Conservation (phyloP, 2,113 vertebrate genomes). For the Corvus cornix region DNA sequence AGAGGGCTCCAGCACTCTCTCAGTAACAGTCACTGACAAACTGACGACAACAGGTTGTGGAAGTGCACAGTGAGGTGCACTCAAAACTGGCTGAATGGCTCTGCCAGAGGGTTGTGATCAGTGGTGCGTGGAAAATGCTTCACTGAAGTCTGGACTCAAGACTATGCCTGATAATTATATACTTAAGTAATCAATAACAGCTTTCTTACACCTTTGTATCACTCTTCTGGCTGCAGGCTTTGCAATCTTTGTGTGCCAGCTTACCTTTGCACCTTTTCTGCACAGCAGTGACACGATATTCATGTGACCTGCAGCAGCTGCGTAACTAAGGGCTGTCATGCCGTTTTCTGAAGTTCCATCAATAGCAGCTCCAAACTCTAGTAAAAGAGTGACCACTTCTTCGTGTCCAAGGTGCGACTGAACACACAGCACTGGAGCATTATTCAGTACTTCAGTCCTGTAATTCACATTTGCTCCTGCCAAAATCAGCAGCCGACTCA, state of each 20-base stretch:
- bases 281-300: slow-evolving; percentile 85
- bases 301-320: slow-evolving; percentile 90
- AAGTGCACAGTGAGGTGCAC: background rate
- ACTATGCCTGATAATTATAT: background rate
- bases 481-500: slow-evolving; percentile 94
- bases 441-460: slow-evolving; percentile 93
- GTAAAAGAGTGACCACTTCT: slow-evolving; percentile 86
- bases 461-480: slow-evolving; percentile 96
- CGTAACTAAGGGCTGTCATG: slow-evolving; percentile 89
- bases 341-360: slow-evolving; percentile 88
- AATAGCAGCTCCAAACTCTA: slow-evolving; percentile 88
- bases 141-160: background rate
- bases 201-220: background rate
- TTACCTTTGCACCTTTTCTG: slow-evolving; percentile 89
- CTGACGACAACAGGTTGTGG: fast-evolving
- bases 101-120: background rate
- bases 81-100: background rate
- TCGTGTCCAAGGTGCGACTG: slow-evolving; percentile 94
- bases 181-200: background rate
- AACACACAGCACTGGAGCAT: slow-evolving; percentile 91
- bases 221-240: background rate
- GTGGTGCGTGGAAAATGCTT: fast-evolving
- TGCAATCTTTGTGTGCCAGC: background rate
- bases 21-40: background rate
- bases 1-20: background rate